Conservation (phyloP, 2,113 vertebrate genomes). For the Ictalurus punctatus region DNA sequence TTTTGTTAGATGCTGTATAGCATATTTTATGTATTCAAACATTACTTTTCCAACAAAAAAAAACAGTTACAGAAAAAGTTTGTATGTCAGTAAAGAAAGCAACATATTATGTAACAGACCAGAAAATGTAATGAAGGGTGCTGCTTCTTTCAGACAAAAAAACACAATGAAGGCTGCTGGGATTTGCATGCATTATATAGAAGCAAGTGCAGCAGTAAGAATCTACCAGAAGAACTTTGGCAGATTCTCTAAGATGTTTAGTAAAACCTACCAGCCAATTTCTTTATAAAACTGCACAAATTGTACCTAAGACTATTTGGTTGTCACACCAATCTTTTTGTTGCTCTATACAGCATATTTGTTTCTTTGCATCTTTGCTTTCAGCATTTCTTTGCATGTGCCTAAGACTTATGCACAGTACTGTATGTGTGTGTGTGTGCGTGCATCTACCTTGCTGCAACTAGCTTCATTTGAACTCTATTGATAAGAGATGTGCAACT, state of each 20-base stretch:
- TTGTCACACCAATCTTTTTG: not conserved
- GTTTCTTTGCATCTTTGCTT: not conserved
- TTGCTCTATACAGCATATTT: not conserved
- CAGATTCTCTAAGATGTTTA: not conserved
- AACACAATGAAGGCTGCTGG: not conserved
- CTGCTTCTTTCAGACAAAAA: not conserved
- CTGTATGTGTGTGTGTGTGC: not conserved
- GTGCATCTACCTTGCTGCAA: slow-evolving; percentile 76
- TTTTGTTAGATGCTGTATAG: not conserved
- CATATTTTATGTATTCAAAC: not conserved
- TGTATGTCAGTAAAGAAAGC: not conserved
- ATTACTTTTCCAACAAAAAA: not conserved
- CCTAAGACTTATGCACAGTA: not conserved
- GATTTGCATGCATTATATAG: not conserved
- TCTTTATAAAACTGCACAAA: not conserved
- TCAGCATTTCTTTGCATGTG: not conserved
- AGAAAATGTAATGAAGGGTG: not conserved
- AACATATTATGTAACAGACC: not conserved
- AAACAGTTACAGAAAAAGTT: not conserved
- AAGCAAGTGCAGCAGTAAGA: not conserved
- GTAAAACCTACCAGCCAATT: not conserved
- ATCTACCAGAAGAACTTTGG: not conserved
- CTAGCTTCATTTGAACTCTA: slow-evolving; percentile 77
- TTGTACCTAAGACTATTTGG: not conserved
- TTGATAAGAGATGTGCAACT: slow-evolving; percentile 82